These are phyloP conservation scores for Sminthurides bifidus DNA, from an alignment of 1,140 invertebrate species.

Conservation along the genomic window DNA sequence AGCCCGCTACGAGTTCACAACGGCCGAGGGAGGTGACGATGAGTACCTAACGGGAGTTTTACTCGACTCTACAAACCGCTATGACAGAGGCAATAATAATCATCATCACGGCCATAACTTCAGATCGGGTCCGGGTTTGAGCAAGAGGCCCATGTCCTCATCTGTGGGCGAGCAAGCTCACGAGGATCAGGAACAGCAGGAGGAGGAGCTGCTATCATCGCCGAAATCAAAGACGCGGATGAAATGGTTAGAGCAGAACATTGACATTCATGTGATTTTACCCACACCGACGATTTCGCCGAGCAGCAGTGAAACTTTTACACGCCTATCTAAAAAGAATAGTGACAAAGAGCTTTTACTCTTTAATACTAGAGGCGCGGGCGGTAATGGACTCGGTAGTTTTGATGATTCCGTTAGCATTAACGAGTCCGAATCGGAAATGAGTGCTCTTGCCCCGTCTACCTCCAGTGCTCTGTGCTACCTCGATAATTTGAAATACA, in stretches of 20 bases:
- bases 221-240: no score
- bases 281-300: slow-evolving; percentile 68
- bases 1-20: not conserved
- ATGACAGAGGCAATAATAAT: no score
- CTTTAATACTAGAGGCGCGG: no score
- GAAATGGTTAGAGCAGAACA: slow-evolving; percentile 49
- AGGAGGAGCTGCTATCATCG: no score
- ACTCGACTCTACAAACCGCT: no score
- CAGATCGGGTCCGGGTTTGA: no score
- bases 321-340: not conserved
- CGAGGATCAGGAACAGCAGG: no score
- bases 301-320: slow-evolving; percentile 52
- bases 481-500: slow-evolving; percentile 25
- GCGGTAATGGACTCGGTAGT: not conserved
- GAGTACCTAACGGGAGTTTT: no score
- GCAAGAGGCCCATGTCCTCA: no score
- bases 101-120: no score
- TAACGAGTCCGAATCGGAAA: not conserved
- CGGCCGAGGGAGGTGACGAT: no score
- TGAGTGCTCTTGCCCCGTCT: not conserved
- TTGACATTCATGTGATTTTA: slow-evolving; percentile 59
- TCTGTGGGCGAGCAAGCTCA: no score
- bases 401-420: not conserved
- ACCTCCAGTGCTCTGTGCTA: slow-evolving; percentile 15
- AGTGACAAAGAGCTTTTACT: not conserved